phyloP scores from a whole-genome alignment of 2,797 vertebrate species.

The Notolepis coatsorum region DNA sequence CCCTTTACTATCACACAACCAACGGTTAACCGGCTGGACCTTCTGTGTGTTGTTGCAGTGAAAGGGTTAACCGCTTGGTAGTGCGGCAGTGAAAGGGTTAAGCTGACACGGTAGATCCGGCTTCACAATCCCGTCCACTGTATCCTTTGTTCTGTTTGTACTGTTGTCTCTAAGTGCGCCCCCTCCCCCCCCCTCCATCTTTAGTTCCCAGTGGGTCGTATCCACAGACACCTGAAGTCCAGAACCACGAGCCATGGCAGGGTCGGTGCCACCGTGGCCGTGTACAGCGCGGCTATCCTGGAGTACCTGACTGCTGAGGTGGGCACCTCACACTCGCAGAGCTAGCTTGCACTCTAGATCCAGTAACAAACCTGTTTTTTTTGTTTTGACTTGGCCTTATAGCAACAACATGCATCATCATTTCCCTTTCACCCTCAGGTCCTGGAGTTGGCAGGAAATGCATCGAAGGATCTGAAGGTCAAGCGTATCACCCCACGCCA shows the following conservation, averaged over 20 bases:
- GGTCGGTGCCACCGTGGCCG: constrained; percentile 85
- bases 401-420: no score
- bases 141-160: no score
- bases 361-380: neutral
- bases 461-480: constrained; percentile 87
- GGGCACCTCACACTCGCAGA: neutral
- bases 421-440: constrained; percentile 60
- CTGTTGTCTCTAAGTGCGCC: no score
- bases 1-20: no score
- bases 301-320: constrained; percentile 97
- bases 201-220: constrained; percentile 86
- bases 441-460: constrained; percentile 85
- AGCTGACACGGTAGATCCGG: no score
- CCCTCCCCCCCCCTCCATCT: no score
- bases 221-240: constrained; percentile 86
- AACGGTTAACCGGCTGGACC: no score
- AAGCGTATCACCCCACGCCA: constrained; percentile 87
- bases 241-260: constrained; percentile 86
- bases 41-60: no score
- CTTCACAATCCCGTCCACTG: no score
- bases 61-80: no score
- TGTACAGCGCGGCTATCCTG: constrained; percentile 85
- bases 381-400: neutral
- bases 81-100: no score
- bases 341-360: fast-evolving